Evolutionary conservation across 2,113 vertebrate species (phyloP), one percentile per base, ranked within the genome.

Genomic region (Osmerus eperlanus): DNA sequence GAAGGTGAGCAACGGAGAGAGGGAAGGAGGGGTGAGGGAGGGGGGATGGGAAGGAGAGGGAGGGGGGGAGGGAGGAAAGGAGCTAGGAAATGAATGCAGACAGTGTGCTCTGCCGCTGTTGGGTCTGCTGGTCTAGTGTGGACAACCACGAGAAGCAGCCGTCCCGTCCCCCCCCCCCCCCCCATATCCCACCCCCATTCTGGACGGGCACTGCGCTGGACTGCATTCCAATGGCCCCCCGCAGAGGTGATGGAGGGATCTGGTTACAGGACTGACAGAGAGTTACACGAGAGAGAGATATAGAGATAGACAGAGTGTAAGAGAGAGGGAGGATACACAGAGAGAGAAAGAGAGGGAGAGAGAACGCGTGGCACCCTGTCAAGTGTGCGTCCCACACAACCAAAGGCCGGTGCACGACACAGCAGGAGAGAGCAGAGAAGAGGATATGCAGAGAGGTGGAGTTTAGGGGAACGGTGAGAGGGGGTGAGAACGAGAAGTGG

Each of bases 11-110:
- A n/a, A 18, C 47, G 29, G 21, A 56, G 19, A 56, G 55, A 25
- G 68, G 36, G 28, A 74, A n/a, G 21, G 9, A 16, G 14, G 23
- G 68, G 25, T 6, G 25, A 53, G 73, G 41, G 55, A 69, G 56
- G 71, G 29, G 18, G 60, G 52, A 69, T 53, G 70, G 29, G 18
- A 56, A 47, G 59, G 72, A 29, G 29, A 60, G 77, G 68, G 65
- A 65, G 64, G 15, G 73, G 1, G 16, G 25, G 3, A 74, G 67
- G 18, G n/a, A 41, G 76, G 71, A 68, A 62, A 0, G n/a, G 29
- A 29, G 65, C 15, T n/a, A 8, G 70, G 52, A 60, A 65, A 82
- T 84, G 75, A 83, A 78, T 80, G 67, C 68, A 71, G 69, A 71
- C 64, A 73, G 78, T 81, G 77, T 81, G 73, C 61, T 72, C 36